A percentile compares a stretch with the other conserved stretches of the same genome.
phyloP scores from a whole-genome alignment of 35 echinoderm and acorn worm species.

The Apostichopus japonicus region DNA sequence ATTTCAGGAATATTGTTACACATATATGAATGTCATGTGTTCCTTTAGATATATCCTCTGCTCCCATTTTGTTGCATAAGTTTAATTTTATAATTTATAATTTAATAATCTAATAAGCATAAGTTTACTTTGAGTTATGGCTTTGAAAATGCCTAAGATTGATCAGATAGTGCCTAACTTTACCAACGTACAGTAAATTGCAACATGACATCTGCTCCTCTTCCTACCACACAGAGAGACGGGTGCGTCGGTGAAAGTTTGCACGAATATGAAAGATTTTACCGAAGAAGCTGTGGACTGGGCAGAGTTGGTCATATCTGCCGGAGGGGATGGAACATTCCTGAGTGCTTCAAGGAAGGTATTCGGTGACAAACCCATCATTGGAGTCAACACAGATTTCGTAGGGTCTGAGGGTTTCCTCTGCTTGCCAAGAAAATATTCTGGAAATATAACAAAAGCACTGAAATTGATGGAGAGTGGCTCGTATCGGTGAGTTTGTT shows the following conservation, averaged over 20 bases:
- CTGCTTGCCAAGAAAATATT: slow-evolving; percentile 81
- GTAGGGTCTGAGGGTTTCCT: slow-evolving; percentile 82
- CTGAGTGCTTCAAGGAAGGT: slow-evolving; percentile 84
- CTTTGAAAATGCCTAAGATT: too few species aligned
- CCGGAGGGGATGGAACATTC: slow-evolving; percentile 97
- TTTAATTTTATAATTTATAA: too few species aligned
- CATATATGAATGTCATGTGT: neutral
- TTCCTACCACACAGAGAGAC: slow-evolving; percentile 61
- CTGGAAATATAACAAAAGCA: slow-evolving; percentile 23
- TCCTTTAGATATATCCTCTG: neutral
- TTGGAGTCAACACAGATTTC: slow-evolving; percentile 92
- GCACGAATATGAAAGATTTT: slow-evolving; percentile 47
- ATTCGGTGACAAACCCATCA: slow-evolving; percentile 75
- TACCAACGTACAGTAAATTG: too few species aligned
- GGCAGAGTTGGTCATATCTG: slow-evolving; percentile 83
- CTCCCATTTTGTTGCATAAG: too few species aligned
- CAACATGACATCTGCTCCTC: neutral
- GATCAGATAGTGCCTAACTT: too few species aligned
- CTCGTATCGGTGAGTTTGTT: slow-evolving; percentile 70
- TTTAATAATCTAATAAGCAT: too few species aligned
- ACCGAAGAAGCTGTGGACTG: slow-evolving; percentile 66
- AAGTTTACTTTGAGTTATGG: too few species aligned
- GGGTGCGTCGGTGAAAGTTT: slow-evolving; percentile 57
- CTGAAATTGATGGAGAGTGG: slow-evolving; percentile 57
- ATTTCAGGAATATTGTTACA: too few species aligned